Base-by-base conservation (phyloP, 2,113 vertebrate genomes). In the Aythya baeri region DNA sequence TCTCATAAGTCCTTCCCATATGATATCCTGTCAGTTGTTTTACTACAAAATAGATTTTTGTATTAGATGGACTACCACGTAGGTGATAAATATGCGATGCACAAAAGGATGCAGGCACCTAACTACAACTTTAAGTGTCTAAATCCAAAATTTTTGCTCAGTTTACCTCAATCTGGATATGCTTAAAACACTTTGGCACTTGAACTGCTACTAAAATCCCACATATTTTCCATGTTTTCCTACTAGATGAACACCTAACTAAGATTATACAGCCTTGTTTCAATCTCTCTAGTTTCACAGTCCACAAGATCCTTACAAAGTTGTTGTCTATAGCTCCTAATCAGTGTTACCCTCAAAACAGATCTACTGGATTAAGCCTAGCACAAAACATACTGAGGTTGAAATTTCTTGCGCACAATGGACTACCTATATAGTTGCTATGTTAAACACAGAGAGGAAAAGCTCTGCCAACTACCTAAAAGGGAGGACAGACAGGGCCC, bases 391-490 rank as follows among this genome's bases (percentile, higher is more conserved):
- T n/a, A 38, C 1, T 1, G 80, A 80, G 22, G 6, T 9, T 6
- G 38, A 32, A 11, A 12, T 22, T 8, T 80, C 26, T 34, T 8
- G 23, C 23, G 17, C 43, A 36, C 13, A n/a, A n/a, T 0, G 0
- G 59, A 13, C 26, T 68, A 43, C 43, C 59, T 38, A 25, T 0
- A 32, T 65, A 41, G 81, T n/a, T 1, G 2, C 0, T 0, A 11
- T 23, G 16, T n/a, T 38, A 2, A 2, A 12, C 13, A 29, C 3
- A 16, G 10, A 23, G 46, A 67, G 31, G 50, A 62, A 75, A 23
- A 34, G 20, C 44, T 44, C 38, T 11, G 14, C 6, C 16, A 52
- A n/a, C 52, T 6, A 6, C 20, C 38, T 21, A 38, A 49, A 83
- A 65, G 2, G 6, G 6, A 75, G 41, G 29, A 63, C 8, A 21